Conservation (phyloP, 2,113 vertebrate species). For the Oncorhynchus kisutch region DNA sequence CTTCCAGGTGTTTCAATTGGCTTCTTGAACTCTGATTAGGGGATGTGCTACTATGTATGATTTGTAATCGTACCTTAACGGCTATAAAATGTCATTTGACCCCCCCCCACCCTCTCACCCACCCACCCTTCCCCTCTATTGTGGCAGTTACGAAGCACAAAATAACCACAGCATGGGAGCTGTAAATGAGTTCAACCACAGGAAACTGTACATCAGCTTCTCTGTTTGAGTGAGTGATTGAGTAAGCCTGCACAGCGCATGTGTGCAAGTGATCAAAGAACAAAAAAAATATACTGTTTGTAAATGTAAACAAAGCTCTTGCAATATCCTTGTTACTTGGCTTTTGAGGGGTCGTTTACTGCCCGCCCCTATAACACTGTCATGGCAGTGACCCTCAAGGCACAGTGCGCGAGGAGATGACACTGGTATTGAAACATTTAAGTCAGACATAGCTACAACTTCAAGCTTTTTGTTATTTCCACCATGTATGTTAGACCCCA, state of each 20-base stretch:
- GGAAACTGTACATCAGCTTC: conserved; percentile 58
- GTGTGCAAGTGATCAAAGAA: not conserved
- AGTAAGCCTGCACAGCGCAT: not conserved
- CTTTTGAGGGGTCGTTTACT: not conserved
- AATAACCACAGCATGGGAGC: conserved; percentile 55
- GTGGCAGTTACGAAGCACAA: conserved; percentile 51
- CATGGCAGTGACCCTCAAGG: not conserved
- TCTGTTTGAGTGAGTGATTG: conserved; percentile 6
- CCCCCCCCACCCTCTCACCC: not conserved
- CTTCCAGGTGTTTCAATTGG: too few species aligned
- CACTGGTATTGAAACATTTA: too few species aligned
- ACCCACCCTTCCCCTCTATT: conserved; percentile 30
- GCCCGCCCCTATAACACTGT: not conserved
- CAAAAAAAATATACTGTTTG: too few species aligned
- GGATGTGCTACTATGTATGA: not conserved
- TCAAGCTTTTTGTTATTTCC: too few species aligned
- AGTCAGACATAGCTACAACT: too few species aligned
- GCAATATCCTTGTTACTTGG: too few species aligned
- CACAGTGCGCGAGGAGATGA: too few species aligned
- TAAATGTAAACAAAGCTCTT: too few species aligned
- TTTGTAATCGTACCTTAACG: not conserved
- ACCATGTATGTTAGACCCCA: conserved; percentile 1
- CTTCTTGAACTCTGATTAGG: not conserved
- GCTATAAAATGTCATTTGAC: too few species aligned
- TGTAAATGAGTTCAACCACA: conserved; percentile 59